Evolutionary conservation across 2,113 vertebrate genomes (phyloP).

Genomic region (human): DNA sequence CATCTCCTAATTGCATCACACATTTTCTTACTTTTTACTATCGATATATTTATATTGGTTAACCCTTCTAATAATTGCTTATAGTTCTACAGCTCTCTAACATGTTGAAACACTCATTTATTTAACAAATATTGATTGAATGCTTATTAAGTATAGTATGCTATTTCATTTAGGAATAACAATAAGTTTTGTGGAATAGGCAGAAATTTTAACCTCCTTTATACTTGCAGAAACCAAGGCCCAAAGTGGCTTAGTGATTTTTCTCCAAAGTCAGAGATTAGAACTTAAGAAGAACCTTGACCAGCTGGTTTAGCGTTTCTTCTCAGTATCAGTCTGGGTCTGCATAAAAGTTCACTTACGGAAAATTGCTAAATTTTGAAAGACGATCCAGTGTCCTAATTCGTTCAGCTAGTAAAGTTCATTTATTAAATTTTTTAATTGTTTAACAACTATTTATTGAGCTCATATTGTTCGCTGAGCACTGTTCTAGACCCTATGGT

Average conservation of each 20-base stretch:
- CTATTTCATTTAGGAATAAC: neutral
- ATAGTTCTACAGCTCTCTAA: neutral
- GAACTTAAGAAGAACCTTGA: neutral
- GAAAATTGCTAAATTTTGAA: neutral
- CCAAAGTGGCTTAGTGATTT: neutral
- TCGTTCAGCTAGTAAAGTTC: neutral
- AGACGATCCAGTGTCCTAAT: neutral
- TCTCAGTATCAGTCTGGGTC: neutral
- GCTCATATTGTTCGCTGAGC: accelerated
- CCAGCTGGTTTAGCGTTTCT: neutral
- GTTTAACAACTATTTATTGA: neutral
- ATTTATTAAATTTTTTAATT: neutral
- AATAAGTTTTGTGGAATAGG: neutral
- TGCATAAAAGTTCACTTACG: neutral
- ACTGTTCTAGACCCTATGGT: neutral
- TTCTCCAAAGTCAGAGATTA: neutral
- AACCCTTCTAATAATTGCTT: neutral
- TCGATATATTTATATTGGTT: neutral
- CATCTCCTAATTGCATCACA: neutral
- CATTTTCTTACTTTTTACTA: neutral
- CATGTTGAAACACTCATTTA: neutral
- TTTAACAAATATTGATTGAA: neutral
- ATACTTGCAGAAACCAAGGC: neutral
- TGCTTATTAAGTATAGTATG: neutral
- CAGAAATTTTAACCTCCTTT: neutral